Percentiles rank a stretch among this genome's conserved stretches.
phyloP scores from a whole-genome alignment of 2,888 invertebrate genomes.

The Drosophila limbata region DNA sequence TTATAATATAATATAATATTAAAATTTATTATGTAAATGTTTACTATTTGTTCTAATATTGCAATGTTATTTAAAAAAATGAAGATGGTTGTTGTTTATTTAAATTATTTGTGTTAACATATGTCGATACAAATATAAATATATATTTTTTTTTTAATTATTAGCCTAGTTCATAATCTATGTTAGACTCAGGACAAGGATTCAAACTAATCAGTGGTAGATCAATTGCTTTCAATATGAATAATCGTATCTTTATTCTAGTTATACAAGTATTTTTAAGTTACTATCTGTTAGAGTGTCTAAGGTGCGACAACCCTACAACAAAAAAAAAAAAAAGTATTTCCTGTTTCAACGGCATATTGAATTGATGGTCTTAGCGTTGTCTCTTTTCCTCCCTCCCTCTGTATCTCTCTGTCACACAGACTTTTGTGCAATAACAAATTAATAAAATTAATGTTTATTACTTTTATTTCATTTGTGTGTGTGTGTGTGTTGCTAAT shows the following conservation, averaged over 20 bases:
- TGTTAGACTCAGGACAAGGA: background rate
- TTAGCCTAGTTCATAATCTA: no score
- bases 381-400: background rate
- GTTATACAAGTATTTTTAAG: background rate
- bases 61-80: no score
- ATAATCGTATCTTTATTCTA: background rate
- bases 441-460: conserved; percentile 71
- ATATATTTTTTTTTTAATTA: no score
- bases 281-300: background rate
- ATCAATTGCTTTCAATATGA: background rate
- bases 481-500: conserved; percentile 38
- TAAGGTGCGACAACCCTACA: background rate
- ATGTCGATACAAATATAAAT: no score
- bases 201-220: background rate
- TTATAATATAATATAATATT: no score
- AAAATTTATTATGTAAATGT: no score
- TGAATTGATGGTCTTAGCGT: conserved; percentile 48
- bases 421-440: conserved; percentile 49
- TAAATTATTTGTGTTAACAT: no score
- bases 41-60: no score
- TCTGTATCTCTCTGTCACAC: background rate
- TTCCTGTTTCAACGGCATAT: conserved; percentile 47
- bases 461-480: conserved; percentile 56
- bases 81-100: no score
- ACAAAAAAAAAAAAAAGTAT: background rate